These are phyloP conservation scores for Tupaia tana DNA, from an alignment of 2,113 vertebrate genomes.

Conservation along the genomic window DNA sequence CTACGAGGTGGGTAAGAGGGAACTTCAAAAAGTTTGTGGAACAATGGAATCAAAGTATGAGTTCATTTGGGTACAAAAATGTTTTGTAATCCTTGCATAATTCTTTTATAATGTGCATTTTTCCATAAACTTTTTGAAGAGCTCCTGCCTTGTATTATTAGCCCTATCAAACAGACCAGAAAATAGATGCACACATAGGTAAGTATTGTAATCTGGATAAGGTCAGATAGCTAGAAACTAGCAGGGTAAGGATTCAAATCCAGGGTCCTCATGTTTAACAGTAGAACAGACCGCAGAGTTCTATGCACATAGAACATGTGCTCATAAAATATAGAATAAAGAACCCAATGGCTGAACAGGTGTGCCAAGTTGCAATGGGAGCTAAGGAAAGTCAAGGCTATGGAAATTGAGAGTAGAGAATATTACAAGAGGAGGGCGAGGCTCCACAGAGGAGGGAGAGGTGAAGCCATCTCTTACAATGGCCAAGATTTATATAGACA, in stretches of 20 bases:
- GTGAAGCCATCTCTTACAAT: background rate
- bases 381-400: background rate
- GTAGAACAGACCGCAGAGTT: background rate
- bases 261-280: background rate
- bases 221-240: background rate
- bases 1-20: background rate
- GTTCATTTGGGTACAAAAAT: too few species aligned
- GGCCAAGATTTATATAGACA: too few species aligned
- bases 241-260: background rate
- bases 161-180: background rate
- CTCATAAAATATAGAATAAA: background rate
- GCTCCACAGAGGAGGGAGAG: background rate
- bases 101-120: too few species aligned
- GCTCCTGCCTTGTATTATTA: background rate
- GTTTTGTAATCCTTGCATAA: too few species aligned
- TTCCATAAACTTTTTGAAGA: too few species aligned
- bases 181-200: background rate
- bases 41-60: too few species aligned
- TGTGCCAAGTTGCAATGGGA: background rate
- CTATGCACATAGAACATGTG: background rate
- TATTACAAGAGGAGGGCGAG: background rate
- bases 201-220: background rate
- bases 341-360: background rate
- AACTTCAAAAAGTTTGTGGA: too few species aligned
- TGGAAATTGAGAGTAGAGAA: too few species aligned